Conservation (phyloP, 1,140 invertebrate genomes). For the Capitella teleta region DNA sequence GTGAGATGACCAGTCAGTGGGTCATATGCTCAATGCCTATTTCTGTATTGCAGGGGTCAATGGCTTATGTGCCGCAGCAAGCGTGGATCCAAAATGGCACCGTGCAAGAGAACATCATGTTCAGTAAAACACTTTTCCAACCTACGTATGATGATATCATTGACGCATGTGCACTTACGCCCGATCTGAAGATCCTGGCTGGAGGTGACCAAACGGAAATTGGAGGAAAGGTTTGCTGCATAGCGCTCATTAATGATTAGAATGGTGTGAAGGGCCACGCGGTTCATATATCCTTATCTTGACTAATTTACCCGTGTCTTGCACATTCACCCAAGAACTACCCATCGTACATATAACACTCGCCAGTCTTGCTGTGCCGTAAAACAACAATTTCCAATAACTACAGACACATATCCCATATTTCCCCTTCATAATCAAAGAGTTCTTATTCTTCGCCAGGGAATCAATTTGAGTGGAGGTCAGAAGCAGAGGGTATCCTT, state of each 20-base stretch:
- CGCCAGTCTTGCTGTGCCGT: no score
- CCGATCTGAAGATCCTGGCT: slow-evolving; percentile 56
- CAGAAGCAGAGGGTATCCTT: slow-evolving; percentile 39
- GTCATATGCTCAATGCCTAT: no score
- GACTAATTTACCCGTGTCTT: no score
- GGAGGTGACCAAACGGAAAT: slow-evolving; percentile 55
- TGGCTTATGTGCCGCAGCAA: slow-evolving; percentile 62
- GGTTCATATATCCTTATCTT: no score
- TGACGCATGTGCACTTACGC: slow-evolving; percentile 50
- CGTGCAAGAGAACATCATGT: slow-evolving; percentile 69
- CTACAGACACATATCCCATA: no score
- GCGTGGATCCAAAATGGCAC: slow-evolving; percentile 71
- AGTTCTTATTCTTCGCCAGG: slow-evolving; percentile 3
- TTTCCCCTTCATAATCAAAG: no score
- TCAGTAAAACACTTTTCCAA: slow-evolving; percentile 49
- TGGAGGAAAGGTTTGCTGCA: slow-evolving; percentile 24
- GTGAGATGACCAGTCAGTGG: no score
- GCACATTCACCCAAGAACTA: no score
- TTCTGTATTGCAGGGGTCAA: slow-evolving; percentile 6
- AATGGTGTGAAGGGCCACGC: no score
- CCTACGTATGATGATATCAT: slow-evolving; percentile 37
- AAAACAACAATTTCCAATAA: no score
- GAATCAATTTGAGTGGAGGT: slow-evolving; percentile 30
- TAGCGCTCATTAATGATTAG: no score
- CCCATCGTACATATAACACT: no score